Base-by-base conservation (phyloP, 2,797 vertebrate species). In the Tolypeutes matacus region DNA sequence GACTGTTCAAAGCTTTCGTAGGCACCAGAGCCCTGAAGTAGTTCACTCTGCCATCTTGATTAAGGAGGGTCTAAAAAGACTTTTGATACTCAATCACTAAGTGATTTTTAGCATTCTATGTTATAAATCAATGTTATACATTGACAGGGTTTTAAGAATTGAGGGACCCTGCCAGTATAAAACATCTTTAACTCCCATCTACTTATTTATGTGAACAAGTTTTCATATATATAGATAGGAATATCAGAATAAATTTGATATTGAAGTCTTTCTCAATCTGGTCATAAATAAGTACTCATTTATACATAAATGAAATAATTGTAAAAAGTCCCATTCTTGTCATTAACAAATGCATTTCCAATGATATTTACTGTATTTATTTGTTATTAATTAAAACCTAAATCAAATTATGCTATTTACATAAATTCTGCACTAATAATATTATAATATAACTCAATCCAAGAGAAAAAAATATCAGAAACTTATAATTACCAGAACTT, bases 301-400 rank as follows among this genome's bases (percentile, higher is more conserved):
- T 29, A 64, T 42, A 81, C 18, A n/a, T 62, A 90, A 95, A 21
- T 64, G 20, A 76, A 39, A 6, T 73, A 73, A 27, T 34, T 56
- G 53, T 20, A 56, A 56, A 56, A 56, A 13, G 3, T 17, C 18
- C 53, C 53, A 56, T 56, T 56, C 18, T 3, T 56, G 17, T 18
- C 29, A 56, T 86, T 65, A 77, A 69, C 8, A 64, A 80, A 87
- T 69, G 4, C 14, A 62, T 80, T 80, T 73, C 46, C 17, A 84
- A 62, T 46, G 51, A 88, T 23, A 92, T 77, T 60, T 67, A 49
- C n/a, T 83, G 2, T 11, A 39, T 7, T 49, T 69, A 56, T 86
- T 94, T 78, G 13, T 67, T 83, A 72, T 27, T 64, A 75, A 77
- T 42, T 83, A 80, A 95, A 62, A 53, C n/a, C 13, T 69, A 34